phyloP scores from a whole-genome alignment of 2,888 invertebrate species.

The Eupithecia insigniata region DNA sequence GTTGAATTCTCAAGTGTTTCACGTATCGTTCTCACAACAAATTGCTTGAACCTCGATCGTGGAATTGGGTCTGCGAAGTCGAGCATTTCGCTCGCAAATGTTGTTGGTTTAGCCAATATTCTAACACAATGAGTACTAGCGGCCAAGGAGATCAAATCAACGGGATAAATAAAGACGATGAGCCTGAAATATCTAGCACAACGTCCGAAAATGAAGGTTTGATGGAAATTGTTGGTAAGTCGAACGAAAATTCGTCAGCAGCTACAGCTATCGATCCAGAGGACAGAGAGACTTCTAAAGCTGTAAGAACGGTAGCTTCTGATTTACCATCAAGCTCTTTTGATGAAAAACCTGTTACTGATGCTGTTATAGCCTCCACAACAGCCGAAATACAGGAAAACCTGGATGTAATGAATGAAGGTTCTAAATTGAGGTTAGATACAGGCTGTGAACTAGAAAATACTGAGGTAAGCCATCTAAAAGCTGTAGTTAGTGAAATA shows the following conservation, averaged over 20 bases:
- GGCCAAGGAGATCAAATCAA: conserved; percentile 26
- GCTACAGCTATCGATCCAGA: not conserved
- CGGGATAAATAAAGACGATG: conserved; percentile 25
- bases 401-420: not conserved
- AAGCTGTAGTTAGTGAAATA: not conserved
- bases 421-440: not conserved
- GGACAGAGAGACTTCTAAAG: not conserved
- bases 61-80: not conserved
- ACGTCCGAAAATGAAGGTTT: conserved; percentile 18
- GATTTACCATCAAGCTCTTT: not conserved
- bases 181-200: conserved; percentile 22
- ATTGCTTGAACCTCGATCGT: not conserved
- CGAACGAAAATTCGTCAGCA: not conserved
- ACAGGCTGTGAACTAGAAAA: not conserved
- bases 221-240: not conserved
- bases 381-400: not conserved
- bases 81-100: not conserved
- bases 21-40: not conserved
- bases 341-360: not conserved
- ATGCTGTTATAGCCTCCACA: not conserved
- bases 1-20: not conserved
- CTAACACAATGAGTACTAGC: conserved; percentile 25
- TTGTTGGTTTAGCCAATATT: conserved; percentile 15
- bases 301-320: not conserved
- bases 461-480: not conserved